A percentile compares a stretch with the other conserved stretches of the same genome.
Evolutionary conservation across 2,888 invertebrate species (phyloP).

Genomic region (Chesias legatella): DNA sequence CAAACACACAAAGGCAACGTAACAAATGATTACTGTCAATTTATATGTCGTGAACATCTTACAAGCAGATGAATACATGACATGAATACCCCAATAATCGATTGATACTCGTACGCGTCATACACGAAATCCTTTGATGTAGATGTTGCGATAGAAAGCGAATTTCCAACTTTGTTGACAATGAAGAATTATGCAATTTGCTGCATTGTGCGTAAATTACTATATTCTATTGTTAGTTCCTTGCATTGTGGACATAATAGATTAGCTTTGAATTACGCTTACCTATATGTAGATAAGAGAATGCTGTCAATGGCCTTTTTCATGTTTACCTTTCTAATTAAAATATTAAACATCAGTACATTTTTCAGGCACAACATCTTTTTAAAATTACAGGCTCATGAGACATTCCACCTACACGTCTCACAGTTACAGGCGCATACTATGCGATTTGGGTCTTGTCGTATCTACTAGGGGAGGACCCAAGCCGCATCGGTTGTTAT

Average conservation of each 20-base stretch:
- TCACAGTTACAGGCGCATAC: too few relatives aligned
- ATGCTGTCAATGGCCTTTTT: conserved; percentile 6
- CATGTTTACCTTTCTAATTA: background rate
- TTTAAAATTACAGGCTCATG: too few relatives aligned
- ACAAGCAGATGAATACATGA: conserved; percentile 28
- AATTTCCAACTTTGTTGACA: conserved; percentile 58
- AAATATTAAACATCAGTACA: too few relatives aligned
- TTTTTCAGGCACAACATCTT: too few relatives aligned
- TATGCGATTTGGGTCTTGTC: too few relatives aligned
- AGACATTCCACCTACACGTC: too few relatives aligned
- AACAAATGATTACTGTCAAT: conserved; percentile 58
- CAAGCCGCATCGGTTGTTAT: too few relatives aligned
- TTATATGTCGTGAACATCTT: conserved; percentile 39
- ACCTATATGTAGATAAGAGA: conserved; percentile 1
- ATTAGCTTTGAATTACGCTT: conserved; percentile 5
- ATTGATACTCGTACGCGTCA: conserved; percentile 33
- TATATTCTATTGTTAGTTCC: conserved; percentile 35
- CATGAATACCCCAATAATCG: conserved; percentile 45
- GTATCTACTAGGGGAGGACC: too few relatives aligned
- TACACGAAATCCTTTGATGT: conserved; percentile 46
- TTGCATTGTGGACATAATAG: conserved; percentile 10
- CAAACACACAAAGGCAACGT: conserved; percentile 36
- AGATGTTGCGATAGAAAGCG: conserved; percentile 51
- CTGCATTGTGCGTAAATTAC: conserved; percentile 50
- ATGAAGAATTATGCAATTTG: conserved; percentile 57